Base-by-base conservation (phyloP, 1,140 invertebrate genomes). In the Drosophila rhopaloa region DNA sequence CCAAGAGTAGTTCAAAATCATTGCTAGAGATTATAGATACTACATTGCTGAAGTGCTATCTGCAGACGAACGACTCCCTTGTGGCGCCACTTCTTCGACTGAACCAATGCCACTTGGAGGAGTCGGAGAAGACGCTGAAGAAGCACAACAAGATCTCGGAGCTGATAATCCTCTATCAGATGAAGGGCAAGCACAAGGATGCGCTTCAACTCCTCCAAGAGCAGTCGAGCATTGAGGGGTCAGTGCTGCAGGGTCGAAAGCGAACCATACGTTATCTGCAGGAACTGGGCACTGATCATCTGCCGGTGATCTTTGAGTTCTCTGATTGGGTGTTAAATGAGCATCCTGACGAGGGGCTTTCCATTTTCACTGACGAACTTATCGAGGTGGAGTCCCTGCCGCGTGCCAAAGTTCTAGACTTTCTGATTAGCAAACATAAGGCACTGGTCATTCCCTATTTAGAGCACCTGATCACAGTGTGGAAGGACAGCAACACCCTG, bases 21-120 rank as follows among this genome's bases (percentile, higher is more conserved):
- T 93, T 98, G 37, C 92, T 98, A 19, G 97, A 98, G 93, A 97
- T 99, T 44, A 98, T 99, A 72, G 98, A 99, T 91, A 99, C 98
- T 4, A 99, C 98, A 1, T 93, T 99, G 47, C 93, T 99, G 0
- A 99, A 99, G 92, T 99, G 98, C 93, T 99, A 99, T 93, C 94
- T 99, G 53, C 96, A 98, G 96, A 99, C 97, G 1, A 99, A 99
- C 92, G 98, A 99, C 93, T 97, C 97, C 0, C 93, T 99, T 41
- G 96, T 99, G 6, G 97, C 97, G 0, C 96, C 98, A 1, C 92
- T 99, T 13, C 92, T 99, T 5, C 95, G 98, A 10, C 93, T 98
- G n/a, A 99, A 99, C 93, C 96, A 98, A 90, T 99, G 98, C 93
- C 97, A 99, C 84, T 92, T 99, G 5, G 97, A 97, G 57, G 99